Evolutionary conservation across 2,797 vertebrate species (phyloP), one percentile per base, ranked within the genome.

Genomic region (Myotis vivesi): DNA sequence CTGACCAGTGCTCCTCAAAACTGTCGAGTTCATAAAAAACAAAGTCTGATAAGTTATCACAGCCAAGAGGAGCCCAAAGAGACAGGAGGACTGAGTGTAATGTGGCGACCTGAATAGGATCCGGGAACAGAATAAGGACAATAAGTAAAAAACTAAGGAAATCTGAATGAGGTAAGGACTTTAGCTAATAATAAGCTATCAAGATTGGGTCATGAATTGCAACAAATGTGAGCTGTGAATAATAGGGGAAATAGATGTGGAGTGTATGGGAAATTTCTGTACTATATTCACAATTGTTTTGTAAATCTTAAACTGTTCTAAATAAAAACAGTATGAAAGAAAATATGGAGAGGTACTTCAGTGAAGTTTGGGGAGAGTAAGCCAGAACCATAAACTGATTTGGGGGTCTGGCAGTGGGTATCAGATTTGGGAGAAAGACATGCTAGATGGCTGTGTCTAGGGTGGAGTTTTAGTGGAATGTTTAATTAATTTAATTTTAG

Each of bases 121-220:
- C 25, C n/a, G 49, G 28, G 36, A 33, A 71, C 66, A 93, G 69
- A 72, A 64, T 46, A 68, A 83, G 36, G 25, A 73, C 25, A 20
- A 25, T 44, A 82, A 80, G 30, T 25, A n/a, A 92, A 87, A 87
- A 89, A 71, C n/a, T 25, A 71, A 88, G 73, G 68, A 41, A 88
- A 75, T n/a, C 22, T 55, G 36, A 95, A 53, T 72, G 72, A 51
- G 0, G 1, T 51, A 44, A 13, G 17, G 38, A 46, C 46, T 73
- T 84, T 25, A 38, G 28, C 73, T 88, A 88, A 28, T 64, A 75
- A 68, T 66, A 36, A 33, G 28, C 68, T 62, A 49, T 25, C n/a
- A 73, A 19, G 19, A 44, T 28, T 28, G 33, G 12, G 68, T 80
- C 33, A 44, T 41, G 46, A 49, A 84, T 62, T 64, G n/a, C 41